phyloP scores from a whole-genome alignment of 2,113 vertebrate genomes.

The Corydoras maculifer region DNA sequence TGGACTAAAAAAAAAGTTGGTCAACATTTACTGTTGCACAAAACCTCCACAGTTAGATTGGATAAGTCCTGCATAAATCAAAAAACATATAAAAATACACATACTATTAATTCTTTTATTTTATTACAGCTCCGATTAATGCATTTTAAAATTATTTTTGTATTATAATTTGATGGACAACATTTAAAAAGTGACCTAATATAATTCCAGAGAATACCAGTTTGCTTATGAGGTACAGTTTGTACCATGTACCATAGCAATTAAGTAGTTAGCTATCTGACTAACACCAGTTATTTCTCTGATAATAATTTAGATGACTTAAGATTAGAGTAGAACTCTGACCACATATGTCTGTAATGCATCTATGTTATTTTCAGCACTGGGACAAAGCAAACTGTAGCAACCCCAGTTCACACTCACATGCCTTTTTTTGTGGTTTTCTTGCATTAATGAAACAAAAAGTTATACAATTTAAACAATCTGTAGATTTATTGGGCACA shows the following conservation, averaged over 20 bases:
- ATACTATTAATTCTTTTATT: too few species aligned
- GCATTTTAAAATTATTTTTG: background rate
- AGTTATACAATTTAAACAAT: too few species aligned
- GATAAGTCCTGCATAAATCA: too few species aligned
- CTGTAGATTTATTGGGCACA: too few species aligned
- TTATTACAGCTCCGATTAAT: background rate
- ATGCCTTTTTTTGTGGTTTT: background rate
- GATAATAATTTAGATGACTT: slow-evolving; percentile 24
- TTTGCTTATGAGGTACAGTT: slow-evolving; percentile 12
- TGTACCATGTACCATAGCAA: slow-evolving; percentile 22
- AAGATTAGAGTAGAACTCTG: slow-evolving; percentile 34
- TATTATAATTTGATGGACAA: too few species aligned
- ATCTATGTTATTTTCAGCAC: slow-evolving; percentile 22
- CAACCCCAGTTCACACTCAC: background rate
- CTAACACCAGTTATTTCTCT: slow-evolving; percentile 5
- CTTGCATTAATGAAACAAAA: background rate
- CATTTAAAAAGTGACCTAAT: too few species aligned
- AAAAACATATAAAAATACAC: too few species aligned
- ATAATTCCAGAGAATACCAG: slow-evolving; percentile 10
- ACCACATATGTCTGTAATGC: slow-evolving; percentile 19
- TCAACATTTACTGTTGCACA: slow-evolving; percentile 3
- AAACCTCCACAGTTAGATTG: background rate
- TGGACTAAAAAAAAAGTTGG: background rate
- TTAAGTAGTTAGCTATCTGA: slow-evolving; percentile 19
- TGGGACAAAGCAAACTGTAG: background rate